Base-by-base conservation (phyloP, 2,797 vertebrate species). In the Graptemys geographica region DNA sequence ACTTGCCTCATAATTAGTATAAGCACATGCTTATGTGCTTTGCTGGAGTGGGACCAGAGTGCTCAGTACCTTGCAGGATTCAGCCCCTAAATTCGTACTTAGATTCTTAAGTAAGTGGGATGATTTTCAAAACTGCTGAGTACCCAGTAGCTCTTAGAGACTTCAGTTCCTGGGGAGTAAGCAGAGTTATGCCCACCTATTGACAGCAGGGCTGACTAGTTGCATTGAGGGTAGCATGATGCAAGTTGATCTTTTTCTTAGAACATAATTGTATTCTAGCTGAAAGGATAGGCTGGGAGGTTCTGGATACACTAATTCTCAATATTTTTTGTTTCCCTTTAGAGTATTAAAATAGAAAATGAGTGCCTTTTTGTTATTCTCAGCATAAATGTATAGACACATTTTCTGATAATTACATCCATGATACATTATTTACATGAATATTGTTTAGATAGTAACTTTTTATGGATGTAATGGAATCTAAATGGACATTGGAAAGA, bases 391-490 rank as follows among this genome's bases (percentile, higher is more conserved):
- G 27, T 11, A 92, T 12, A 44, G 81, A 90, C 41, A 81, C 2
- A 81, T 93, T 92, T 5, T 69, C 83, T 93, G 19, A 55, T 84
- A 93, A 62, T 84, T 72, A 81, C 23, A 74, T 79, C 88, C 94
- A 69, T 21, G 3, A 52, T 80, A 53, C 6, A 84, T 79, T 92
- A 90, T 87, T 94, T 93, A 82, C 84, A 76, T 83, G 56, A 4
- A 12, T 69, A 79, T 91, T 89, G 49, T 81, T 96, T 92, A 94
- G 91, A 84, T 87, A 88, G 80, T 55, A 55, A 55, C 9, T 9
- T 55, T 55, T 55, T 55, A 55, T 55, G 52, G 16, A 8, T 53
- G 51, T 53, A 53, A 53, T 53, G 55, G 55, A 55, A 55, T 55
- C 53, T 89, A 83, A 92, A 69, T 6, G 33, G 56, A 47, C 83